Evolutionary conservation across 2,113 vertebrate genomes (phyloP).

Genomic region (Struthio camelus): DNA sequence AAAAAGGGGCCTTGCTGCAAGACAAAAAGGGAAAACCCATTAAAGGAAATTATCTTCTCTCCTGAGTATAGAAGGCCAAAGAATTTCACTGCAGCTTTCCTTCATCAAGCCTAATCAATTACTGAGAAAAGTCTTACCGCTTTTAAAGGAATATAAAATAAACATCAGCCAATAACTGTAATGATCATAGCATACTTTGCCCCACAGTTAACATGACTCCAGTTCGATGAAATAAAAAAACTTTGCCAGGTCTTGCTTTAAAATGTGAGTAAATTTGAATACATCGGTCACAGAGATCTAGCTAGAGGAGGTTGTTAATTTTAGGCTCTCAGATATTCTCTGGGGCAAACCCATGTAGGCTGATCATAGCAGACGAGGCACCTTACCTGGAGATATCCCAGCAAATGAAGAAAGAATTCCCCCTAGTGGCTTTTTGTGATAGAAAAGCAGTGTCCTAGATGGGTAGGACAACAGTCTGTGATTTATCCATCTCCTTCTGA

Average conservation of each 20-base stretch:
- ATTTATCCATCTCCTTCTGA: not conserved
- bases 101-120: not conserved
- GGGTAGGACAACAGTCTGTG: not conserved
- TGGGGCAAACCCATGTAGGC: not conserved
- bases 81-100: not conserved
- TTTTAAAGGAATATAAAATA: not conserved
- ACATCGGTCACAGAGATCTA: not conserved
- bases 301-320: not conserved
- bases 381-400: not conserved
- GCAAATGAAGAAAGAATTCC: constrained; percentile 2
- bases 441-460: not conserved
- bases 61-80: not conserved
- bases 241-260: not conserved
- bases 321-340: not conserved
- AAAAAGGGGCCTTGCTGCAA: not conserved
- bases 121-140: not conserved
- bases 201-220: not conserved
- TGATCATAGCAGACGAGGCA: not conserved
- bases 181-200: not conserved
- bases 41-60: not conserved
- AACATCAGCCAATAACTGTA: not conserved
- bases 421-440: not conserved
- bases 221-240: not conserved
- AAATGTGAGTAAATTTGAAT: not conserved
- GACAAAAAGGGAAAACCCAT: not conserved